Evolutionary conservation across 1,140 invertebrate species (phyloP), one percentile per base, ranked within the genome.

Genomic region (Brachionus asplanchnoidis): DNA sequence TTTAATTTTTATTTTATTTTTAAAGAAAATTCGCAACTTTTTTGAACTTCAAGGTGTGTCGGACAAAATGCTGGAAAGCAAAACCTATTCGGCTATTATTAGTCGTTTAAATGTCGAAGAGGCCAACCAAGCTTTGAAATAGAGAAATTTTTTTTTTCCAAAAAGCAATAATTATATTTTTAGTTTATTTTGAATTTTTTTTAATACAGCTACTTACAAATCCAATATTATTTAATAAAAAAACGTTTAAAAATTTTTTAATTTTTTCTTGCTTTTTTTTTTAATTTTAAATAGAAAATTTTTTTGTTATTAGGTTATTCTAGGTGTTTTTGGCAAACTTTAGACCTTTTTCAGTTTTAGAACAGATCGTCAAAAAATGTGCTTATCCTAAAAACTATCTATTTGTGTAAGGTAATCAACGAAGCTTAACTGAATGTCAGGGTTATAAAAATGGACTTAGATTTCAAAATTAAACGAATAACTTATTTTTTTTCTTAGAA

Each of bases 11-110:
- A 46, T 85, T 85, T 91, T 85, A 86, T 85, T 83, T 91, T 89
- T 92, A 66, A 89, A 98, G 95, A 99, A 99, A 94, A 93, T 98
- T 88, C 98, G 97, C 91, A 95, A 95, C 23, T 97, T 99, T 90
- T 99, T 99, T 91, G 97, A 99, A 91, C 92, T 99, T 79, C 97
- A 99, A 92, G 97, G 97, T 85, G 96, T 99, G 20, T 95, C 96
- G 89, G 97, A 99, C 88, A 96, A 99, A 88, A 95, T 96, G 90
- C 91, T 99, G n/a, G 97, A 98, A 91, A 95, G 94, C 65, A 97
- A 97, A 92, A 94, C 93, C 87, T 99, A 99, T 92, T 95, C 97
- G 90, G 94, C 93, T 68, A 94, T 99, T 87, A 93, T 93, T 82
- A 93, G 94, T 87, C 92, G 97, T 87, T 95, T 99, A 93, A 94